A percentile compares a stretch with the other conserved stretches of the same genome.
Conservation (phyloP, 2,797 vertebrate genomes). For the Sebastes matsubarae region DNA sequence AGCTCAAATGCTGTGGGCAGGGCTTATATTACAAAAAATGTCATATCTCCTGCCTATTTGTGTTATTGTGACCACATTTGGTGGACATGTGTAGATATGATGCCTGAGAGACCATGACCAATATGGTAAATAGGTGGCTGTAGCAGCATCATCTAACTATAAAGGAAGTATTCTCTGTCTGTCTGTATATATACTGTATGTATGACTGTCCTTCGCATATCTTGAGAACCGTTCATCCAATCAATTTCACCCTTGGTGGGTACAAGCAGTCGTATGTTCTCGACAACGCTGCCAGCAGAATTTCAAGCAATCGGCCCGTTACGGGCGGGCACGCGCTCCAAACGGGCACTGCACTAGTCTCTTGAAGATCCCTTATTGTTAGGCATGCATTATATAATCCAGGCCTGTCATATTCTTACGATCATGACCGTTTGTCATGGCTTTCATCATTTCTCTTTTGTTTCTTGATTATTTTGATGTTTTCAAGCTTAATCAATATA, state of each 20-base stretch:
- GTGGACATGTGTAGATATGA: neutral
- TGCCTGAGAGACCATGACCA: neutral
- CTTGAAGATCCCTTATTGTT: too few relatives aligned
- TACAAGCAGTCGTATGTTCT: neutral
- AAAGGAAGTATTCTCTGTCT: neutral
- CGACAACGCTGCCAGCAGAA: too few relatives aligned
- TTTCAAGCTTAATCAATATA: constrained; percentile 26
- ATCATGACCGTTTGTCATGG: neutral
- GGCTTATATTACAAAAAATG: neutral
- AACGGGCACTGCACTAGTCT: too few relatives aligned
- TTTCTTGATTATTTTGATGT: neutral
- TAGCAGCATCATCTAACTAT: neutral
- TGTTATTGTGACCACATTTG: neutral
- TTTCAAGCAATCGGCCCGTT: neutral
- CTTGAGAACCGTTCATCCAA: neutral
- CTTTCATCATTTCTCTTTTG: neutral
- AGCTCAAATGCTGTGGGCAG: neutral
- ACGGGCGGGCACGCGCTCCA: rapidly evolving
- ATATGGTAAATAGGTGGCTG: neutral
- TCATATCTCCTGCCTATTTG: neutral
- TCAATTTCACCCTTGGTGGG: neutral
- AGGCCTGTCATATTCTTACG: neutral
- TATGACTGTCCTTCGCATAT: neutral
- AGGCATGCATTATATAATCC: neutral
- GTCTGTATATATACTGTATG: neutral